phyloP scores from a whole-genome alignment of 1,140 invertebrate species.

The Drosophila azteca region DNA sequence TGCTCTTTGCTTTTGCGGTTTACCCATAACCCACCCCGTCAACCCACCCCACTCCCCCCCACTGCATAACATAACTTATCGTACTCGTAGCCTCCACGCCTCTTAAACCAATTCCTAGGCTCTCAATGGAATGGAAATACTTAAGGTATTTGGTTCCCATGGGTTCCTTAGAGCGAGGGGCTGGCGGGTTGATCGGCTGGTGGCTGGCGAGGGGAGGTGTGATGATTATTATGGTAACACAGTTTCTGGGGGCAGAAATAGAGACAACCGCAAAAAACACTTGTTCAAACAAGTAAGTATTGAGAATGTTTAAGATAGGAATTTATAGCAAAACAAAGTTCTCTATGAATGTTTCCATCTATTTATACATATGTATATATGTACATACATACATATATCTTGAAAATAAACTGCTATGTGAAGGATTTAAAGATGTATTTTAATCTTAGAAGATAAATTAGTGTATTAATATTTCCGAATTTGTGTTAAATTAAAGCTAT shows the following conservation, averaged over 20 bases:
- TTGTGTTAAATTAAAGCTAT: no score
- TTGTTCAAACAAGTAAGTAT: slow-evolving; percentile 18
- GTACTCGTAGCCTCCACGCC: neutral
- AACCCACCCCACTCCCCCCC: neutral
- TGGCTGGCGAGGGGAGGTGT: neutral
- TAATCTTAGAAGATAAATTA: no score
- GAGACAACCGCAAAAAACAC: slow-evolving; percentile 36
- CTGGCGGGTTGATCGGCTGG: no score
- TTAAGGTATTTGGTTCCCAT: slow-evolving; percentile 41
- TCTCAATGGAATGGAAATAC: slow-evolving; percentile 17
- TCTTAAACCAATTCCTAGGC: slow-evolving; percentile 16
- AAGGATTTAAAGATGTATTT: no score
- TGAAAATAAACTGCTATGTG: no score
- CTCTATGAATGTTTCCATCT: no score
- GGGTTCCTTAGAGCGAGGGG: neutral
- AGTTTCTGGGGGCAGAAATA: slow-evolving; percentile 36
- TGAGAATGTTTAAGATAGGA: neutral
- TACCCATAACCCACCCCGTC: slow-evolving; percentile 21
- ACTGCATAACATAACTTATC: no score
- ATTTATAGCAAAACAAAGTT: neutral
- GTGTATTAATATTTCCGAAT: no score
- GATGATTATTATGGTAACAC: slow-evolving; percentile 36
- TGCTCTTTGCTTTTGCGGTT: slow-evolving; percentile 43
- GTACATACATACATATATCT: no score
- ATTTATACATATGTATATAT: no score